Percentiles rank a stretch among this genome's conserved stretches.
These are phyloP conservation scores for Nyctalus aviator DNA, from an alignment of 2,797 vertebrate genomes.

Conservation along the genomic window DNA sequence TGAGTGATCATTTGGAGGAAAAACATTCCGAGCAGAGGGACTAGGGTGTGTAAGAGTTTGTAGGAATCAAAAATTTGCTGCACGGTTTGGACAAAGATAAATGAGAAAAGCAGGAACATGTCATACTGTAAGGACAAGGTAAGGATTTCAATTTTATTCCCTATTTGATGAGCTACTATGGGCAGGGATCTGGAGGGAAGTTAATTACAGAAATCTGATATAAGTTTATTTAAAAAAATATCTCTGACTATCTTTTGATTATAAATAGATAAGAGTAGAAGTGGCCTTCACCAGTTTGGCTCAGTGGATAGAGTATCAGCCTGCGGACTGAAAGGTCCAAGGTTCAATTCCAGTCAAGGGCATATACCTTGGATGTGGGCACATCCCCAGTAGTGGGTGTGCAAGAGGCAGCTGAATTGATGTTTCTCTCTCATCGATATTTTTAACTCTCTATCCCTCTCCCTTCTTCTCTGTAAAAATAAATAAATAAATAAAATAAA, in stretches of 20 bases:
- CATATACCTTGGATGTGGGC: no score
- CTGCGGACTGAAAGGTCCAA: no score
- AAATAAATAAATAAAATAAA: no score
- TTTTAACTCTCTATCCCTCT: no score
- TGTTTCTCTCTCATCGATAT: no score
- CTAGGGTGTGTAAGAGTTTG: not conserved
- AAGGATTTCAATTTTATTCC: conserved; percentile 37
- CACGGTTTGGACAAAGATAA: not conserved
- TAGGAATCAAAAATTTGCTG: not conserved
- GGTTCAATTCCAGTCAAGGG: no score
- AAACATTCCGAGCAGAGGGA: not conserved
- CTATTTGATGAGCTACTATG: not conserved
- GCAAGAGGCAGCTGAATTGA: no score
- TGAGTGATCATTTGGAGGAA: not conserved
- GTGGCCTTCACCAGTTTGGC: no score
- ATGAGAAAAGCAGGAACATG: not conserved
- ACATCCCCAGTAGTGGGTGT: no score
- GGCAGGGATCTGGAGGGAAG: no score
- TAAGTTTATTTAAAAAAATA: not conserved
- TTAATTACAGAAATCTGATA: not conserved
- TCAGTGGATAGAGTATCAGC: no score
- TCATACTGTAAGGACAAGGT: not conserved
- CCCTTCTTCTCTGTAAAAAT: no score
- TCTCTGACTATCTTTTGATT: not conserved
- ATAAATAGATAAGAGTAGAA: not conserved